Conservation (phyloP, 2,888 invertebrate genomes). For the Dolomedes plantarius region DNA sequence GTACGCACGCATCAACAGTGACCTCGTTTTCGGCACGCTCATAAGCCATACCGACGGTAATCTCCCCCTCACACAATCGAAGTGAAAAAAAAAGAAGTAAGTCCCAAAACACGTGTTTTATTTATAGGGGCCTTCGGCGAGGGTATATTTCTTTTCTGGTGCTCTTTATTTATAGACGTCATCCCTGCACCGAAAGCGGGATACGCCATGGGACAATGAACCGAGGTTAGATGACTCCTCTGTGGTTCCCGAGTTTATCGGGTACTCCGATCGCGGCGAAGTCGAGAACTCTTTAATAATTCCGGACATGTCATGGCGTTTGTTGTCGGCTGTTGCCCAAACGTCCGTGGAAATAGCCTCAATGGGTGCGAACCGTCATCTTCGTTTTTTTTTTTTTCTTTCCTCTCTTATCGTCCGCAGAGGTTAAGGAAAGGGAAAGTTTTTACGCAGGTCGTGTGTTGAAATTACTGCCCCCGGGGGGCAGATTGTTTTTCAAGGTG, state of each 20-base stretch:
- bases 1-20: no score
- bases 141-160: not conserved
- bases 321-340: not conserved
- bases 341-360: no score
- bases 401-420: no score
- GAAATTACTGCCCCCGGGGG: not conserved
- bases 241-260: not conserved
- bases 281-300: not conserved
- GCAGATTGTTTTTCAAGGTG: not conserved
- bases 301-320: not conserved
- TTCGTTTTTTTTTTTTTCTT: no score
- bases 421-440: not conserved
- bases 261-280: not conserved
- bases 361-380: no score
- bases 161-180: not conserved
- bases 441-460: not conserved
- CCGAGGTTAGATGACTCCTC: no score
- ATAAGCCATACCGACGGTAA: no score
- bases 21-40: no score
- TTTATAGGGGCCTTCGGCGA: not conserved
- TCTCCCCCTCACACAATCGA: no score
- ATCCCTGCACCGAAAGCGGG: not conserved
- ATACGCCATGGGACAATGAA: no score
- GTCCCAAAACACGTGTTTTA: not conserved
- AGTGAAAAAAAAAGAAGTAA: no score